A percentile compares a stretch with the other conserved stretches of the same genome.
These are phyloP conservation scores for Therioaphis trifolii DNA, from an alignment of 2,888 invertebrate genomes.

Conservation along the genomic window DNA sequence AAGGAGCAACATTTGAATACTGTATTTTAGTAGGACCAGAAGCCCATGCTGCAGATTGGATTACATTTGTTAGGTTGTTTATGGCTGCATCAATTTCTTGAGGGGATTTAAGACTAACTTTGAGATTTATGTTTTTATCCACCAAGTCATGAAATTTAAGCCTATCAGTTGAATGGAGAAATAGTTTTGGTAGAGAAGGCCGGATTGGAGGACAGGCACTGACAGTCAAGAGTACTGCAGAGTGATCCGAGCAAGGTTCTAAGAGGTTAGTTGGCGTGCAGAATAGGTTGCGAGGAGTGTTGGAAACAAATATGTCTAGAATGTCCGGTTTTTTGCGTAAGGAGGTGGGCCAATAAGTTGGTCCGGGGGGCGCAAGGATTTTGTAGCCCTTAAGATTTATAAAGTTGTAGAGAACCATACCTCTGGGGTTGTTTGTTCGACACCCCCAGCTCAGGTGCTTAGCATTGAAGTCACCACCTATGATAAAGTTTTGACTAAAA, in stretches of 20 bases:
- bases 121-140: slow-evolving; percentile 41
- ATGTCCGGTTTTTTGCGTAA: slow-evolving; percentile 66
- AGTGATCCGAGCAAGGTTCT: slow-evolving; percentile 53
- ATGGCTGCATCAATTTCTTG: slow-evolving; percentile 45
- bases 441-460: slow-evolving; percentile 30
- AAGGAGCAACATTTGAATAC: background rate
- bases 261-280: background rate
- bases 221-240: slow-evolving; percentile 40
- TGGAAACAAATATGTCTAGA: slow-evolving; percentile 66
- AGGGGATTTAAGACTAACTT: slow-evolving; percentile 42
- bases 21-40: background rate
- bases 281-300: slow-evolving; percentile 55
- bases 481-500: background rate
- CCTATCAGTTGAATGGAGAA: slow-evolving; percentile 36
- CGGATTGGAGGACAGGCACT: background rate
- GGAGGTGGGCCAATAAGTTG: slow-evolving; percentile 66
- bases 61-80: slow-evolving; percentile 9
- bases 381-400: background rate
- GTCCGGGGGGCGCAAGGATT: slow-evolving; percentile 64
- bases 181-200: background rate
- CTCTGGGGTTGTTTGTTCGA: slow-evolving; percentile 39
- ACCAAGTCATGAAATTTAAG: slow-evolving; percentile 19
- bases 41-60: background rate
- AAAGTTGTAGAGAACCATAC: slow-evolving; percentile 24
- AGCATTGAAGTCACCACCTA: slow-evolving; percentile 42